These are phyloP conservation scores for Mus pahari DNA, from an alignment of 2,113 vertebrate genomes.

Conservation along the genomic window DNA sequence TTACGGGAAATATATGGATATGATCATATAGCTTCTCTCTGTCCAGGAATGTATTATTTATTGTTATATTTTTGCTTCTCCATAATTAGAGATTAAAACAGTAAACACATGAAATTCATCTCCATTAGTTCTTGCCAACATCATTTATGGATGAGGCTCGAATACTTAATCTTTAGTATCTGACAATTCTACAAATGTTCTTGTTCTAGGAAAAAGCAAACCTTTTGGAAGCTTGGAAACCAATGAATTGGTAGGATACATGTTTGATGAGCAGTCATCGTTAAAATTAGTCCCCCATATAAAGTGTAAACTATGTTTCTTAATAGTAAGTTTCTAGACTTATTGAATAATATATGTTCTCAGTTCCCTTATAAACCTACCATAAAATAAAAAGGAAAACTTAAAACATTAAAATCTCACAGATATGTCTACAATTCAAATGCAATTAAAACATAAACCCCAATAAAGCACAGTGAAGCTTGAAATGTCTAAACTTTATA, in stretches of 20 bases:
- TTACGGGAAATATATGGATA: background rate
- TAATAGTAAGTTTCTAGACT: background rate
- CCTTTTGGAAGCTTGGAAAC: background rate
- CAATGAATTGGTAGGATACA: background rate
- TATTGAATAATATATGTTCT: background rate
- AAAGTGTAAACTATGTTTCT: background rate
- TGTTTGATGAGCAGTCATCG: background rate
- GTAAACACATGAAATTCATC: background rate
- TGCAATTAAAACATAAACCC: conserved; percentile 4
- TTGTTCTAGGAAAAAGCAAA: background rate
- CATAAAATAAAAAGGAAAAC: background rate
- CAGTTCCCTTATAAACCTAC: background rate
- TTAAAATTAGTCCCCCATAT: background rate
- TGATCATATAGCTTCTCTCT: background rate
- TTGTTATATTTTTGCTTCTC: background rate
- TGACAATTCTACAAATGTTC: background rate
- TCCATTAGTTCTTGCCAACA: background rate
- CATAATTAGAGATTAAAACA: background rate
- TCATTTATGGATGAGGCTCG: background rate
- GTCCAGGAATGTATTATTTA: background rate
- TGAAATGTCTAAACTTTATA: background rate
- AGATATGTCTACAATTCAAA: background rate
- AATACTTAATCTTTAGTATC: background rate
- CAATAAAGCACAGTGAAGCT: background rate
- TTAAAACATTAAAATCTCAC: background rate